Conservation (phyloP, 2,888 invertebrate genomes). For the Lithosia quadra region DNA sequence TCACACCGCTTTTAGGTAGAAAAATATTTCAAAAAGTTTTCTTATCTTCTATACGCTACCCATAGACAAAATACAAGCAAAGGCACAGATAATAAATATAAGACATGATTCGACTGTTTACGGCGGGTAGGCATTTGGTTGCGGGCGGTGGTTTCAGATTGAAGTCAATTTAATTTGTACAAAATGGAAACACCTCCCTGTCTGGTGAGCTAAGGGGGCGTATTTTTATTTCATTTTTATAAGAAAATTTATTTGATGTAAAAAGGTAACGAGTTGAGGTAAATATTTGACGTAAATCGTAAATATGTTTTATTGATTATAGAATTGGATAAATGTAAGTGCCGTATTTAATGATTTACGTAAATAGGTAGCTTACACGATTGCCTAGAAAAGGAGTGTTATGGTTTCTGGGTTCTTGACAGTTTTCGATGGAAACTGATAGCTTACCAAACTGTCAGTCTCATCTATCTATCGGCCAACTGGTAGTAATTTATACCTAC, state of each 20-base stretch:
- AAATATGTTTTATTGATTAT: slow-evolving; percentile 24
- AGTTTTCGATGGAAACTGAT: not conserved
- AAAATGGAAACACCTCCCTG: slow-evolving; percentile 60
- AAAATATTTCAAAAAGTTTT: too few species aligned
- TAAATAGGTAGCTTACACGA: not conserved
- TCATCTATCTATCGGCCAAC: too few species aligned
- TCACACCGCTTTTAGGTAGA: too few species aligned
- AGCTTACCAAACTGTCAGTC: too few species aligned
- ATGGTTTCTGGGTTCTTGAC: not conserved
- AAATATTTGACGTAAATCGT: slow-evolving; percentile 24
- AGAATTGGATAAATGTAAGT: slow-evolving; percentile 18
- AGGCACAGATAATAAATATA: slow-evolving; percentile 25
- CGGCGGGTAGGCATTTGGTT: slow-evolving; percentile 53
- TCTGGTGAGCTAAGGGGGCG: slow-evolving; percentile 43
- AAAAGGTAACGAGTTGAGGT: slow-evolving; percentile 32
- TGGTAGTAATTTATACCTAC: too few species aligned
- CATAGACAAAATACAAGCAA: slow-evolving; percentile 8
- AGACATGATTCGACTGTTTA: slow-evolving; percentile 37
- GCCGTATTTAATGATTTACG: slow-evolving; percentile 8
- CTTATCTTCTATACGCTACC: not conserved
- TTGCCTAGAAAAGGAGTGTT: not conserved
- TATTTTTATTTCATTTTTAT: slow-evolving; percentile 50
- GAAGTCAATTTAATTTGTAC: slow-evolving; percentile 64
- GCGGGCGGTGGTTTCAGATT: slow-evolving; percentile 49
- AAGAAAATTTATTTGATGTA: slow-evolving; percentile 47